Conservation (phyloP, 2,113 vertebrate species). For the Gnathonemus echidnorhynchus region DNA sequence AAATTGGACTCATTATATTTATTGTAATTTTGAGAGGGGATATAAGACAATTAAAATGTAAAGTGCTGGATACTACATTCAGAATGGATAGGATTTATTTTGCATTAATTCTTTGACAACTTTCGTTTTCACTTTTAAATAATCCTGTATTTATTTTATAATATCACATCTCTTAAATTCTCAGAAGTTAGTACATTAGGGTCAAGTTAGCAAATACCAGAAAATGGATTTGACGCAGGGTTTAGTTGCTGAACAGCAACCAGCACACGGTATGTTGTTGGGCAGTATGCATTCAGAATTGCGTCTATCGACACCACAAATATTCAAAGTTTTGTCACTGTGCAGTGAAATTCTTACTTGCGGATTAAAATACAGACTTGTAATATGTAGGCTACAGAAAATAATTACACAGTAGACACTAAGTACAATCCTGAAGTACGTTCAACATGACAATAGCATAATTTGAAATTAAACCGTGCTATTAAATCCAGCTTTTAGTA, state of each 20-base stretch:
- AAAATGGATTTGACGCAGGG: background rate
- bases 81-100: background rate
- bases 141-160: background rate
- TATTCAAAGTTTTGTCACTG: background rate
- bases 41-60: background rate
- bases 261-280: background rate
- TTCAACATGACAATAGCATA: background rate
- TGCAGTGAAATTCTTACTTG: background rate
- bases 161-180: background rate
- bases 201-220: background rate
- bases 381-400: background rate
- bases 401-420: background rate
- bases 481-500: background rate
- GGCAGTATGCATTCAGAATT: background rate
- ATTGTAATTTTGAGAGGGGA: background rate
- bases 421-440: background rate
- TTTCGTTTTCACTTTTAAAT: background rate
- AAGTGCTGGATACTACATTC: background rate
- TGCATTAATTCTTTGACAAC: background rate
- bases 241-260: background rate
- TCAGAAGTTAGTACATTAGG: background rate
- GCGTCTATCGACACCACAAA: background rate
- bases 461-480: background rate
- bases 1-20: background rate
- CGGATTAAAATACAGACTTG: background rate